Base-by-base conservation (phyloP, 2,888 invertebrate genomes). In the Pelosia muscerda region DNA sequence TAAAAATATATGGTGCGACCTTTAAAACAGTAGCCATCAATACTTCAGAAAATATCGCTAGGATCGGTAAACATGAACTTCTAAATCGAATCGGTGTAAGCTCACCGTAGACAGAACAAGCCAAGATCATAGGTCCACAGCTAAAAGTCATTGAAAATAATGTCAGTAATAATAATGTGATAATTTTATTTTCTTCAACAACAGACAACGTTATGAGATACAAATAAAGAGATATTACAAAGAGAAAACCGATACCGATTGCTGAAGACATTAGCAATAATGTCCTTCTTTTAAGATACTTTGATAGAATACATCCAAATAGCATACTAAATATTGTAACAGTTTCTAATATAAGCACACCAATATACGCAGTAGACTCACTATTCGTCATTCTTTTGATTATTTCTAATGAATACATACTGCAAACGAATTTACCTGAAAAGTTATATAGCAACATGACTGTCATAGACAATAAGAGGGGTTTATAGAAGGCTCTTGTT, bases 401-500 rank as follows among this genome's bases (percentile, higher is more conserved):
- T 23, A 86, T 78, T 56, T 84, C 81, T 49, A 86, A 68, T 19
- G 81, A 80, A 67, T 80, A 80, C 73, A 80, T 80, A 42, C 84
- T 86, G 63, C 84, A 87, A 6, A 87, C 86, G 62, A 87, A 75
- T 75, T 88, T 90, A 0, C 89, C 90, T 2, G 89, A 87, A 66
- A 89, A 88, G 62, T 87, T 82, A 63, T 88, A 88, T 62, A 88
- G 78, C 0, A 82, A 84, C 74, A 86, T 82, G 0, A 85, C 82
- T 4, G 86, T 75, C 58, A 85, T 60, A 0, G 84, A 84, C n/a
- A 88, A 68, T 23, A 84, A 74, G 31, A 88, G 65, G n/a, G 89
- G 88, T 65, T 84, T 83, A 56, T 88, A 87, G 70, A 90, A 89
- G 0, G 84, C 84, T 66, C 75, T 84, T 25, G 79, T 79, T 31